Evolutionary conservation across 2,888 invertebrate species (phyloP), one percentile per base, ranked within the genome.

Genomic region (Eilema caniola): DNA sequence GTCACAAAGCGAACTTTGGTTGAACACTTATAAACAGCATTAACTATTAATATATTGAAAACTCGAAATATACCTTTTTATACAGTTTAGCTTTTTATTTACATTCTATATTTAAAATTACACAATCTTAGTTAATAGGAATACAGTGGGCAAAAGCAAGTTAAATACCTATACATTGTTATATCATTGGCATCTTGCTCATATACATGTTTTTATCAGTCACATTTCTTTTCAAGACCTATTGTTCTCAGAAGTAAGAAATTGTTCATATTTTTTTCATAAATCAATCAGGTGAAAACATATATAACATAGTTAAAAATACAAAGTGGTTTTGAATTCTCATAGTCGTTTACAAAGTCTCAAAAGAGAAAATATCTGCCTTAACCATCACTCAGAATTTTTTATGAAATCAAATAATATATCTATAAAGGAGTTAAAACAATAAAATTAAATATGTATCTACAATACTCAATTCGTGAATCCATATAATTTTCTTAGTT

Each of bases 81-180:
- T 74, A 76, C 70, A 74, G 20, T 76, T 71, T 67, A 73, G 60
- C 71, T 78, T 76, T 68, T 47, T 68, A 63, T 59, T 67, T 73
- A 74, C 66, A 74, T 20, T 47, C 74, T 78, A 79, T 59, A 68
- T 67, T 73, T 66, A 53, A 47, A 47, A 53, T 28, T 53, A 23
- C 53, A 64, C 11, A 2, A 16, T 24, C 14, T 69, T 57, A 70
- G 71, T 63, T 16, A 57, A 25, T 12, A 31, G 24, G 62, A 41
- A 68, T 24, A 8, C 20, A 37, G 47, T 61, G 65, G 61, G 53
- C 47, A 33, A 16, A 24, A 67, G 23, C 37, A 47, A 56, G 53
- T n/a, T 23, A 53, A 25, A 4, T 12, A 12, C 14, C 2, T 20
- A 53, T 20, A 24, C 14, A 37, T 33, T 25, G 24, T 24, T 37